Base-by-base conservation (phyloP, 1,140 invertebrate genomes). In the Drosophila funebris region DNA sequence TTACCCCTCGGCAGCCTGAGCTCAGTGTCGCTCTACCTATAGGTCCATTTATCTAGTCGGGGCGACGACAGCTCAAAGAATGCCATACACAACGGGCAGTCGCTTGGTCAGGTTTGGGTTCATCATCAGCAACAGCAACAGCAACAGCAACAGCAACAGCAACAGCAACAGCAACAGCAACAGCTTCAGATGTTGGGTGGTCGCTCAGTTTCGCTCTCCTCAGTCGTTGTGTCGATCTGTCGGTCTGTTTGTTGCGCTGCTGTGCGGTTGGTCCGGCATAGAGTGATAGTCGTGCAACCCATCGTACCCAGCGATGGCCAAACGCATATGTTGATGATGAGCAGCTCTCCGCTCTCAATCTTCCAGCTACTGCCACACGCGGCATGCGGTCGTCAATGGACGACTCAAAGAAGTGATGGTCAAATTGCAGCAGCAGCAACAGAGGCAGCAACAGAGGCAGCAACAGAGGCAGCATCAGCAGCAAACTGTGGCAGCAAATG, bases 1-100 rank as follows among this genome's bases (percentile, higher is more conserved):
- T 60, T 76, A 43, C 53, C 52, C 14, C 33, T 41, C 44, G 22
- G 3, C 14, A 16, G 24, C 7, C 9, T 20, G 3, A 24, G n/a
- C 18, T 24, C 18, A 1, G 14, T 27, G 27, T 39, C 27, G 14
- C 14, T 14, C 14, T 16, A 31, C 37, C n/a, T 37, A 14, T 16
- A 31, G 52, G 70, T 73, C 78, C 78, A 85, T 87, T 87, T 87
- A 85, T 85, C 82, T 85, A 76, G 52, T 76, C 73, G 67, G 58
- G 76, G 80, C 83, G 83, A 88, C 73, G 83, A 88, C 83, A 88
- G 83, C 83, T 83, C 83, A 66, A 83, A 88, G 84, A 88, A 88
- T 88, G 82, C 82, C 77, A 87, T 71, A 75, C 78, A 46, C 82
- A 78, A 88, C 83, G 82, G 82, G 82, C 64, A 72, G 82, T 82